Conservation (phyloP, 64 coral and sea anemone genomes). For the Stylophora pistillata region DNA sequence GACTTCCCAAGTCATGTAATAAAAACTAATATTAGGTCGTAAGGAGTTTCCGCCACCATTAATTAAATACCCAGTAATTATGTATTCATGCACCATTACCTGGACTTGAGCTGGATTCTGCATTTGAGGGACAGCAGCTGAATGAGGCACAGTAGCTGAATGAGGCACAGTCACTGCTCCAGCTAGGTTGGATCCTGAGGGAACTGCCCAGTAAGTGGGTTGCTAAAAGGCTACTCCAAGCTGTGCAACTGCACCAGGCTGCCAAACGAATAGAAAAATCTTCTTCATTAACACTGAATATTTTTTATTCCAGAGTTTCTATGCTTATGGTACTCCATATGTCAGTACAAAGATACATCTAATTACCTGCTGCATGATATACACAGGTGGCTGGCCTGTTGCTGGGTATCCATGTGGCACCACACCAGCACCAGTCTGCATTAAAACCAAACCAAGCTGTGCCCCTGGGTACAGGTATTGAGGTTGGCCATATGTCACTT, state of each 20-base stretch:
- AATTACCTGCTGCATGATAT: background rate
- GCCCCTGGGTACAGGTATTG: conserved; percentile 14
- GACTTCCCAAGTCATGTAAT: no score
- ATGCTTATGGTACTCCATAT: no score
- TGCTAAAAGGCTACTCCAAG: background rate
- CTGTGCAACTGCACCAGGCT: background rate
- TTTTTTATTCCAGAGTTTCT: no score
- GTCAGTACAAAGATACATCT: no score
- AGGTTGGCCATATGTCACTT: background rate
- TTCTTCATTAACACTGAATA: no score
- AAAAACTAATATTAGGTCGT: no score
- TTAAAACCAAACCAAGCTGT: background rate
- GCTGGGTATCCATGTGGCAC: background rate
- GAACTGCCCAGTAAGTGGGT: background rate
- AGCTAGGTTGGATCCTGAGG: background rate
- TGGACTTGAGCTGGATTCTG: background rate
- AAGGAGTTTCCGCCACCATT: no score
- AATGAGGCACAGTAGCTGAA: background rate
- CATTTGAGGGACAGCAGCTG: background rate
- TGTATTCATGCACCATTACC: conserved; percentile 13
- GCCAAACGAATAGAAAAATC: background rate
- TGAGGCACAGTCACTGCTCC: background rate
- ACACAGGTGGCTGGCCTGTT: background rate
- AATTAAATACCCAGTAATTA: no score
- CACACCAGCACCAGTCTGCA: background rate